Base-by-base conservation (phyloP, 2,888 invertebrate species). In the Chirona hameri region DNA sequence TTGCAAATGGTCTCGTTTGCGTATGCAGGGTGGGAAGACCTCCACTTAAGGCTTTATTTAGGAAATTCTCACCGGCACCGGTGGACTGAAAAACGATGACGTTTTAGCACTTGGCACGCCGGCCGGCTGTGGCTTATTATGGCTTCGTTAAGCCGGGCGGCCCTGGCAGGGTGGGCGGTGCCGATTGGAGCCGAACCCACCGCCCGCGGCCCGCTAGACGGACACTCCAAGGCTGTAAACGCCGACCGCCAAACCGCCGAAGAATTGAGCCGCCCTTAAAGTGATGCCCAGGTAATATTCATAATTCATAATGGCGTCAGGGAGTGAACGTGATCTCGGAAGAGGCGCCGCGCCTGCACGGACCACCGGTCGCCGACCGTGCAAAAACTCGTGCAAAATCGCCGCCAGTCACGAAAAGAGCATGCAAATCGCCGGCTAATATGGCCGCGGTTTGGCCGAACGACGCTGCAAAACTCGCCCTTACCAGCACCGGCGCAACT, bases 351-450 rank as follows among this genome's bases (percentile, higher is more conserved):
- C 27, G 15, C 18, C 18, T 31, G 72, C 72, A 31, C 72, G 31
- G 72, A 72, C 72, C 72, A 31, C 72, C 72, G 72, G 72, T 31
- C 31, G 31, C 31, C 31, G 18, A 18, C 24, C 9, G 76, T 46
- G 76, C 76, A 76, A 24, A 76, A 46, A 76, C 46, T 24, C 14
- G 27, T 21, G 76, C 76, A n/a, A 39, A 76, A 76, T 21, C 46
- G 76, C 46, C 76, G 76, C 76, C 31, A 46, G 76, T 46, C 76
- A 76, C 76, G 76, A 76, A 76, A 39, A 46, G 76, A 18, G 46
- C 76, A 46, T 72, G 39, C 76, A 27, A 46, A 39, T 24, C 24
- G 46, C 24, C 46, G 46, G 39, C 46, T 24, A 46, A 76, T 76
- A 76, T 46, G 39, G 76, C 76, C 76, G 76, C 46, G 9, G 24